Percentiles rank a stretch among this genome's conserved stretches.
phyloP scores from a whole-genome alignment of 2,113 vertebrate genomes.

The Cyprinodon tularosa region DNA sequence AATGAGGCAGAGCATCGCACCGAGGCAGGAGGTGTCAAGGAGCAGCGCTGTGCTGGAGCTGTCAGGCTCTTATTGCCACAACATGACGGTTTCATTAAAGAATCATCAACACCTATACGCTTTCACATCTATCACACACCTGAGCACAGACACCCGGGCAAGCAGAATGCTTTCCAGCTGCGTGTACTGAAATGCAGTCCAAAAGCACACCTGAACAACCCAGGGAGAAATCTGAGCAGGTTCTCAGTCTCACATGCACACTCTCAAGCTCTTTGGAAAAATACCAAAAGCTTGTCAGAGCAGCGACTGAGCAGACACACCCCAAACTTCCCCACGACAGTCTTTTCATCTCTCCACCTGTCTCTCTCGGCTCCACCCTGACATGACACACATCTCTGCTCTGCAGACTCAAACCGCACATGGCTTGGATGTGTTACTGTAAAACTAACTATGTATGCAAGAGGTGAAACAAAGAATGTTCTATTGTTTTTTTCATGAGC shows the following conservation, averaged over 20 bases:
- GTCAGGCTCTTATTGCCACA: slow-evolving; percentile 24
- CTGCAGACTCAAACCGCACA: slow-evolving; percentile 24
- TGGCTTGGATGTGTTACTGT: slow-evolving; percentile 32
- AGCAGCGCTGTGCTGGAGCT: slow-evolving; percentile 6
- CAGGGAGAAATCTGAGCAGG: slow-evolving; percentile 44
- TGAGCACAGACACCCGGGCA: slow-evolving; percentile 4
- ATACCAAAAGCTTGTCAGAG: slow-evolving; percentile 76
- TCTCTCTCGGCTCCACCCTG: slow-evolving; percentile 56
- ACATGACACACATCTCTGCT: slow-evolving; percentile 44
- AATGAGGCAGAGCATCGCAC: not conserved
- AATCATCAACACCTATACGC: slow-evolving; percentile 35
- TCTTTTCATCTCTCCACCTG: slow-evolving; percentile 72
- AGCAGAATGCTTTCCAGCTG: slow-evolving; percentile 12
- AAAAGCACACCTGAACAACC: slow-evolving; percentile 51
- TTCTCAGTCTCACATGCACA: slow-evolving; percentile 17
- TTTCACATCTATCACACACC: slow-evolving; percentile 29
- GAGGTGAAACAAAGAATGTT: slow-evolving; percentile 26
- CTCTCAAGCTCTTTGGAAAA: slow-evolving; percentile 56
- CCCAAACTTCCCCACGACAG: slow-evolving; percentile 32
- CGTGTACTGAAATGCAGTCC: not conserved
- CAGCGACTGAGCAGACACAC: slow-evolving; percentile 60
- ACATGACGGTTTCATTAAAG: slow-evolving; percentile 3
- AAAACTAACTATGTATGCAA: not conserved
- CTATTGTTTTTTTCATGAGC: slow-evolving; percentile 20
- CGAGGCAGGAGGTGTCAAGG: slow-evolving; percentile 12